phyloP scores from a whole-genome alignment of 2,888 invertebrate genomes.

The Herminia tarsipennalis region DNA sequence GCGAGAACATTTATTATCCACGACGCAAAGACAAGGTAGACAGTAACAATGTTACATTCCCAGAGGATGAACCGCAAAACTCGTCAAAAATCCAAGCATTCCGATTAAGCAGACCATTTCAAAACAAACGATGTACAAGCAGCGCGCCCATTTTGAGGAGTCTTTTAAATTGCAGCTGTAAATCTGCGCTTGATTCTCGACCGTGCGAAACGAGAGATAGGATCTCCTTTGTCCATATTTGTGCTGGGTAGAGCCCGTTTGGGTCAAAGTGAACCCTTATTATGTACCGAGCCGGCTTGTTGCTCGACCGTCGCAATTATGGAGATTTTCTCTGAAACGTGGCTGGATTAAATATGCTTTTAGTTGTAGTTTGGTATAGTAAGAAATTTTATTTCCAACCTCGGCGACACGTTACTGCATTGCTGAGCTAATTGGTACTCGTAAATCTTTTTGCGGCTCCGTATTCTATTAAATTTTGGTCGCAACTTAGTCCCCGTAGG shows the following conservation, averaged over 20 bases:
- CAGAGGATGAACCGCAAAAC: too few species aligned
- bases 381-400: slow-evolving; percentile 13
- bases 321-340: slow-evolving; percentile 55
- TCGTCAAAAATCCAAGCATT: neutral
- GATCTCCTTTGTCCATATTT: slow-evolving; percentile 69
- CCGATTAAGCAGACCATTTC: slow-evolving; percentile 28
- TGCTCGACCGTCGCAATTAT: slow-evolving; percentile 56
- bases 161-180: slow-evolving; percentile 53
- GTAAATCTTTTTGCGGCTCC: neutral
- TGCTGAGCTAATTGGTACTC: neutral
- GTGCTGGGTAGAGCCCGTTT: slow-evolving; percentile 56
- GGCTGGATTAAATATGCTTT: slow-evolving; percentile 39
- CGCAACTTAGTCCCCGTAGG: too few species aligned
- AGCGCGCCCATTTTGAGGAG: slow-evolving; percentile 46
- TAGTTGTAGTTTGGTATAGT: slow-evolving; percentile 32
- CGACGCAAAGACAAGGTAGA: too few species aligned
- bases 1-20: too few species aligned
- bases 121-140: slow-evolving; percentile 31
- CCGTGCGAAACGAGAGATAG: slow-evolving; percentile 72
- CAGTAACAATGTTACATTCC: too few species aligned
- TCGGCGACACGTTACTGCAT: neutral
- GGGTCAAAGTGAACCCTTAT: slow-evolving; percentile 73
- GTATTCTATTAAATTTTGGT: too few species aligned
- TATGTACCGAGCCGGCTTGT: slow-evolving; percentile 56
- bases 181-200: slow-evolving; percentile 54